Evolutionary conservation across 2,797 vertebrate species (phyloP).

Genomic region (Rhinoraja longicauda): DNA sequence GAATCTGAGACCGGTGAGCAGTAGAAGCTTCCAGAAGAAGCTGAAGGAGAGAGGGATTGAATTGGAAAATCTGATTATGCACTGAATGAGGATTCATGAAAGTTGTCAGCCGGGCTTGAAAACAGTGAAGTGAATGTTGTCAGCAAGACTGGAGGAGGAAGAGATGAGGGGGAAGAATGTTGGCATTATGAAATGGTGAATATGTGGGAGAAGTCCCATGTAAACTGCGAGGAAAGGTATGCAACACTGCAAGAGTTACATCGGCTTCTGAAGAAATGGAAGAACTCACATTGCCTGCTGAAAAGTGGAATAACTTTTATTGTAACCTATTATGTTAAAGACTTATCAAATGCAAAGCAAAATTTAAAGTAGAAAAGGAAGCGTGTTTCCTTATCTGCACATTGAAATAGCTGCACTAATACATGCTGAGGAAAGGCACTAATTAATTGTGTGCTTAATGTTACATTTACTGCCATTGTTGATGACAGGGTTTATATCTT

Average conservation of each 20-base stretch:
- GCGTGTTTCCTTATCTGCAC: not conserved
- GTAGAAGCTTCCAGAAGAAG: not conserved
- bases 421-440: not conserved
- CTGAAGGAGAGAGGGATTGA: not conserved
- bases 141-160: not conserved
- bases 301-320: not conserved
- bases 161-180: not conserved
- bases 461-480: not conserved
- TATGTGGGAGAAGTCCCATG: not conserved
- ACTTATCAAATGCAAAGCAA: not conserved
- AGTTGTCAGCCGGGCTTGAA: not conserved
- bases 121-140: not conserved
- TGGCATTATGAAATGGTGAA: not conserved
- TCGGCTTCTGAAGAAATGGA: not conserved
- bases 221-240: not conserved
- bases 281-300: not conserved
- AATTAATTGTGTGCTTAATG: not conserved
- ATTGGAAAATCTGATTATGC: not conserved
- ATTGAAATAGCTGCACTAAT: not conserved
- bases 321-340: not conserved
- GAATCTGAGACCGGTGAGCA: accelerated
- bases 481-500: not conserved
- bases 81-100: not conserved
- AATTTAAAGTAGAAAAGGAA: not conserved
- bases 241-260: not conserved